phyloP scores from a whole-genome alignment of 2,797 vertebrate species.

The Schizopygopsis malacanthus region DNA sequence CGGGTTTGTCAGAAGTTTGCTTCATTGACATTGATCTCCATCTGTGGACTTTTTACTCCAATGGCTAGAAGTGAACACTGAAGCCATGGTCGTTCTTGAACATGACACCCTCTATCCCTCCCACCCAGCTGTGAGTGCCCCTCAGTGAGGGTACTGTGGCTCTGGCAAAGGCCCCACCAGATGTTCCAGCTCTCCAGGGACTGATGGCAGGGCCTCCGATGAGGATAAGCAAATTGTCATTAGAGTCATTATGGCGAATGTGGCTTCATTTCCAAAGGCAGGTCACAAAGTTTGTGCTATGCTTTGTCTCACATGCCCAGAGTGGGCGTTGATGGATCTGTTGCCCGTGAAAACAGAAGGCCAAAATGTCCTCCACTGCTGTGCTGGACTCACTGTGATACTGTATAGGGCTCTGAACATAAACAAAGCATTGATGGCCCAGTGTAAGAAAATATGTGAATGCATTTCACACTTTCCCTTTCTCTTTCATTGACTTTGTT shows the following conservation, averaged over 20 bases:
- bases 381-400: constrained; percentile 11
- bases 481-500: not conserved
- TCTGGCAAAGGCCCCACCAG: constrained; percentile 68
- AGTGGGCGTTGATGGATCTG: constrained; percentile 56
- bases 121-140: constrained; percentile 56
- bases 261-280: constrained; percentile 66
- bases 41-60: constrained; percentile 40
- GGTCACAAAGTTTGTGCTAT: constrained; percentile 74
- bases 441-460: not conserved
- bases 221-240: constrained; percentile 80
- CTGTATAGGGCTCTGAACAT: constrained; percentile 12
- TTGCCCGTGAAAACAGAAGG: constrained; percentile 51
- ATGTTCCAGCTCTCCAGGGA: constrained; percentile 73
- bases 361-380: constrained; percentile 46
- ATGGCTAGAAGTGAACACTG: constrained; percentile 44
- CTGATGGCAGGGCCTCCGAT: constrained; percentile 73
- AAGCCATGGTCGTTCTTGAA: constrained; percentile 73
- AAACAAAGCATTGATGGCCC: not conserved
- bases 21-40: constrained; percentile 47
- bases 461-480: not conserved
- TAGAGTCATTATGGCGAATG: constrained; percentile 76
- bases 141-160: constrained; percentile 46
- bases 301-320: constrained; percentile 50
- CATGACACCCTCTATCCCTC: constrained; percentile 72
- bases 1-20: constrained; percentile 33